Evolutionary conservation across 2,888 invertebrate genomes (phyloP), one percentile per base, ranked within the genome.

Genomic region (Psococerastis gibbosa): DNA sequence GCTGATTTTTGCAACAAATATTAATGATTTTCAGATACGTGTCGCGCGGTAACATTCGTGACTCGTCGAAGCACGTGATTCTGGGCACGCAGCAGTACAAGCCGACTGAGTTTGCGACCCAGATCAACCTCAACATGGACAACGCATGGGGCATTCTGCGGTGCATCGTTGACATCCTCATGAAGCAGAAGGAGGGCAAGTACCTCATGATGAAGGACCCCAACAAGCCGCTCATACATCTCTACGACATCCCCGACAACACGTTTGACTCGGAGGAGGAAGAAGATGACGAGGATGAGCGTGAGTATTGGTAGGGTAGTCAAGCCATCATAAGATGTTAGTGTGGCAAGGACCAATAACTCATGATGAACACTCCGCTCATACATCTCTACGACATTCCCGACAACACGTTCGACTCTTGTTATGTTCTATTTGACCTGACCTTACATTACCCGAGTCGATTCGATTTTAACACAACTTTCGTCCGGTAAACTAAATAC

Each of bases 121-220:
- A 98, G 64, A 98, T 98, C 59, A 95, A 94, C 65, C 67, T 98
- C 55, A 95, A 92, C 59, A 92, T 98, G 94, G 98, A 98, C 63
- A 98, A 98, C 64, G 94, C 91, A 2, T 98, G 98, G 98, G 98
- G 94, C 50, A 87, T 98, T 46, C 68, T 99, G 48, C 75, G 97
- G 13, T 97, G 94, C 62, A 89, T 98, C 56, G 82, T 98, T 53
- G 97, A 98, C 56, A 82, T 91, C 49, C 87, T 92, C 55, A 87
- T 92, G 84, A 91, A 91, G 62, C 87, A 94, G 61, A 84, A 89
- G 57, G 91, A 94, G 59, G 95, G 97, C 55, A 84, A 84, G 62
- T 97, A 92, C 64, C 70, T 97, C 56, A 91, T 97, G 52, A 89
- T 97, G 87, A 95, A 97, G 66, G 95, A 97, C 64, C 97, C 97